These are phyloP conservation scores for Philaenus spumarius DNA, from an alignment of 1,140 invertebrate species.

Conservation along the genomic window DNA sequence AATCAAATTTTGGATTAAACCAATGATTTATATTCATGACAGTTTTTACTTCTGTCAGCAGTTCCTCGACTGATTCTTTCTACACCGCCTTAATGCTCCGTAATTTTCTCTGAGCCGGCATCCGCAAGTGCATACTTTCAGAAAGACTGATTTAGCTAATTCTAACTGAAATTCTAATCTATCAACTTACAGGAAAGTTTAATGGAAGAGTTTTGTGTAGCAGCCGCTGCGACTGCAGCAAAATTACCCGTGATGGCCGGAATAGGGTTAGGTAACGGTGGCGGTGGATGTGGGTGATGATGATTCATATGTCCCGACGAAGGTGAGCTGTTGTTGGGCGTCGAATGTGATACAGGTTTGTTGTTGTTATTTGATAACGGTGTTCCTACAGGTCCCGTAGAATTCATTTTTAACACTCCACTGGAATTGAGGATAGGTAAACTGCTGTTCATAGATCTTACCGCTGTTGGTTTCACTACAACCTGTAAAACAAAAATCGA, in stretches of 20 bases:
- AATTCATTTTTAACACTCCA: constrained; percentile 44
- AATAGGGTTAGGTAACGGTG: constrained; percentile 9
- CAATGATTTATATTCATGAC: no score
- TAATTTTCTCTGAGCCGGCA: no score
- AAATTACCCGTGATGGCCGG: constrained; percentile 45
- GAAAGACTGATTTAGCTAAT: no score
- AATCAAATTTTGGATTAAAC: no score
- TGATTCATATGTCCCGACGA: constrained; percentile 22
- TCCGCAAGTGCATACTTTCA: no score
- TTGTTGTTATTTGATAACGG: constrained; percentile 15
- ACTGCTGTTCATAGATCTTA: constrained; percentile 55
- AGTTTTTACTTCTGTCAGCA: no score
- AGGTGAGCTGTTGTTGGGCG: constrained; percentile 44
- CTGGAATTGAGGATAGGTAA: constrained; percentile 38
- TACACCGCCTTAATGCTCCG: no score
- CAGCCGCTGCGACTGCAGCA: constrained; percentile 53
- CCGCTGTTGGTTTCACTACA: constrained; percentile 63
- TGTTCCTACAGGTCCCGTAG: constrained; percentile 31
- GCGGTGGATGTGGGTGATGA: constrained; percentile 14
- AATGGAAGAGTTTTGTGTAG: constrained; percentile 43
- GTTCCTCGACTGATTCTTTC: no score
- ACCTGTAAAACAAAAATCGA: constrained; percentile 8
- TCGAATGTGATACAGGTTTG: constrained; percentile 45
- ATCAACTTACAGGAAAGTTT: constrained; percentile 44
- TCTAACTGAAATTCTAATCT: no score